Evolutionary conservation across 2,113 vertebrate species (phyloP).

Genomic region (Alaudala cheleensis): DNA sequence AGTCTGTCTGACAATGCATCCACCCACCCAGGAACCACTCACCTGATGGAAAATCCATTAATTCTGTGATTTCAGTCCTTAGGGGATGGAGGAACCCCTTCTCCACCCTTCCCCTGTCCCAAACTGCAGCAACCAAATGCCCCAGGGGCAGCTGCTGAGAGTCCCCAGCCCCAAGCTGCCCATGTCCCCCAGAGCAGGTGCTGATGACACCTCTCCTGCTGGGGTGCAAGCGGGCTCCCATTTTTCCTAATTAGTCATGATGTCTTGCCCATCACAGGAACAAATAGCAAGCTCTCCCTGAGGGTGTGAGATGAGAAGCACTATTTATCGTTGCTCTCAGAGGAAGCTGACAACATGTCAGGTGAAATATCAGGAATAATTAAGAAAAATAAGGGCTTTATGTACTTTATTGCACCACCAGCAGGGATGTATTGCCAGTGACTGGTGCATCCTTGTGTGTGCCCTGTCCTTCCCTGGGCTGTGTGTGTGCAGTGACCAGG

Average conservation of each 20-base stretch:
- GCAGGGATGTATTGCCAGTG: neutral
- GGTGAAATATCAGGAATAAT: slow-evolving; percentile 78
- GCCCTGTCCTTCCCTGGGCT: neutral
- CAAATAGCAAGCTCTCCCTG: slow-evolving; percentile 79
- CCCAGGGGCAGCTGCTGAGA: neutral
- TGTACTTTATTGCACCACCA: slow-evolving; percentile 37
- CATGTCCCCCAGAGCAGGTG: neutral
- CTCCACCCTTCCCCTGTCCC: neutral
- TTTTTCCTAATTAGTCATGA: slow-evolving; percentile 80
- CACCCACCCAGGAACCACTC: rapidly evolving
- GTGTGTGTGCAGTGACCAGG: rapidly evolving
- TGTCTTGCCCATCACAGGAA: slow-evolving; percentile 77
- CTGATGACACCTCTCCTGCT: neutral
- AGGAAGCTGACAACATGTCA: slow-evolving; percentile 76
- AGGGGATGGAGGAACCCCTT: neutral
- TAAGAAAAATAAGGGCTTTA: slow-evolving; percentile 75
- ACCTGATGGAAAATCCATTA: rapidly evolving
- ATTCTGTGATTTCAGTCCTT: rapidly evolving
- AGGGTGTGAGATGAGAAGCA: slow-evolving; percentile 72
- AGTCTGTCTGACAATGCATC: rapidly evolving
- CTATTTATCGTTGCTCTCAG: slow-evolving; percentile 77
- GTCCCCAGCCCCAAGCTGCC: rapidly evolving
- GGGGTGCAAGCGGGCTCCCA: slow-evolving; percentile 53
- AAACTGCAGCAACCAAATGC: rapidly evolving
- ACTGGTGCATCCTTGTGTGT: neutral